These are phyloP conservation scores for Solen grandis DNA, from an alignment of 1,140 invertebrate species.

Conservation along the genomic window DNA sequence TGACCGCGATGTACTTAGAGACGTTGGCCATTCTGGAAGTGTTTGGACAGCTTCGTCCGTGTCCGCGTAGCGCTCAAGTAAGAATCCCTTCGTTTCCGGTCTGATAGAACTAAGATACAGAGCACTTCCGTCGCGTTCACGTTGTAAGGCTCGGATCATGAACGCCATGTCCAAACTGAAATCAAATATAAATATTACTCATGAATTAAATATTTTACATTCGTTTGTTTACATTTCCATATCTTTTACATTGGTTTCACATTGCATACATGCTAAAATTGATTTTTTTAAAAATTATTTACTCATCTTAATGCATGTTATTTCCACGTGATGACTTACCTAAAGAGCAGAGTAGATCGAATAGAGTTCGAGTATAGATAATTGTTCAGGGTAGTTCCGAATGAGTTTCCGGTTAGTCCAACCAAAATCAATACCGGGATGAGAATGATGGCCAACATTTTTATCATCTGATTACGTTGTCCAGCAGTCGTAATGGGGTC, in stretches of 20 bases:
- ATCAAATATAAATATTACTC: too few relatives aligned
- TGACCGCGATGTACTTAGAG: conserved; percentile 19
- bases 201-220: too few relatives aligned
- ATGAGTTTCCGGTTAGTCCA: conserved; percentile 70
- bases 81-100: conserved; percentile 66
- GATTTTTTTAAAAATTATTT: too few relatives aligned
- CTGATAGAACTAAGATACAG: conserved; percentile 70
- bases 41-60: conserved; percentile 68
- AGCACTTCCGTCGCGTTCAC: conserved; percentile 73
- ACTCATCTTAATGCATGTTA: too few relatives aligned
- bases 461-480: conserved; percentile 71
- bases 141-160: conserved; percentile 62
- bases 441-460: conserved; percentile 69
- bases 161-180: conserved; percentile 46
- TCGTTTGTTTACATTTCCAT: too few relatives aligned
- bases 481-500: conserved; percentile 70
- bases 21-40: conserved; percentile 67
- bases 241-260: too few relatives aligned
- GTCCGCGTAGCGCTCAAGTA: conserved; percentile 68
- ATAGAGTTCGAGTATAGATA: conserved; percentile 63
- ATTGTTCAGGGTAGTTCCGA: conserved; percentile 63
- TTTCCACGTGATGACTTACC: too few relatives aligned
- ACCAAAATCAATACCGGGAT: conserved; percentile 67
- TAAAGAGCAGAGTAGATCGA: conserved; percentile 56
- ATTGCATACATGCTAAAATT: too few relatives aligned